These are phyloP conservation scores for Mohoua ochrocephala DNA, from an alignment of 2,113 vertebrate species.

Conservation along the genomic window DNA sequence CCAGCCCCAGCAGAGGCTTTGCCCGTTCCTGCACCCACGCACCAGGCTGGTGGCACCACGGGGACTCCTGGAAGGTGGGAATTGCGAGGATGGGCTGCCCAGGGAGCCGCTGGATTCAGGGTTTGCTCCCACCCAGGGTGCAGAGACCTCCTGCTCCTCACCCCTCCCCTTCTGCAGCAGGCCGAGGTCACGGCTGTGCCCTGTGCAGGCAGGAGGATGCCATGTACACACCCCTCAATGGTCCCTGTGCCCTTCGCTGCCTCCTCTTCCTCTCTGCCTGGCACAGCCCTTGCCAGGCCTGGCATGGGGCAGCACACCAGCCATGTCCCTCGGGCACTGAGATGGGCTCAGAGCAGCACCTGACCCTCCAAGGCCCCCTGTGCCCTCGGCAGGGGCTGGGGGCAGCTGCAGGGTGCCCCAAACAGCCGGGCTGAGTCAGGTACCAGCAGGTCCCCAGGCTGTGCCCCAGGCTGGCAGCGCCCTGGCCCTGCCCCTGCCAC, in stretches of 20 bases:
- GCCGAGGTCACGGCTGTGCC: neutral
- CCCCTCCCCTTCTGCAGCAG: neutral
- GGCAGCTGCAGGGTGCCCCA: neutral
- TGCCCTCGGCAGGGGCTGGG: neutral
- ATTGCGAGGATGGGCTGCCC: neutral
- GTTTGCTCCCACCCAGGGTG: neutral
- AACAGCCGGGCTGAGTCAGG: neutral
- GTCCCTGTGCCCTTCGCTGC: rapidly evolving
- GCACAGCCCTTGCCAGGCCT: neutral
- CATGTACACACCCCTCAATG: rapidly evolving
- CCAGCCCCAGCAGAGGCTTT: neutral
- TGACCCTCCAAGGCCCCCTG: neutral
- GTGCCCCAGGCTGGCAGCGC: neutral
- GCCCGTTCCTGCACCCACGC: rapidly evolving
- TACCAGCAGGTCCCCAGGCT: neutral
- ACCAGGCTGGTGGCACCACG: neutral
- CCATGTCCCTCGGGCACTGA: rapidly evolving
- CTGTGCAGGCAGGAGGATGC: neutral
- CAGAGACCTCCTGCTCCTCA: neutral
- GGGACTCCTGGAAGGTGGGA: rapidly evolving
- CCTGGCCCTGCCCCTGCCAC: neutral
- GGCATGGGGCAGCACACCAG: neutral
- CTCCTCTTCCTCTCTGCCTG: neutral
- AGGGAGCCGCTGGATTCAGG: neutral
- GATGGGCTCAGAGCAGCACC: neutral